phyloP scores from a whole-genome alignment of 2,888 invertebrate species.

The Tanypteryx hageni region DNA sequence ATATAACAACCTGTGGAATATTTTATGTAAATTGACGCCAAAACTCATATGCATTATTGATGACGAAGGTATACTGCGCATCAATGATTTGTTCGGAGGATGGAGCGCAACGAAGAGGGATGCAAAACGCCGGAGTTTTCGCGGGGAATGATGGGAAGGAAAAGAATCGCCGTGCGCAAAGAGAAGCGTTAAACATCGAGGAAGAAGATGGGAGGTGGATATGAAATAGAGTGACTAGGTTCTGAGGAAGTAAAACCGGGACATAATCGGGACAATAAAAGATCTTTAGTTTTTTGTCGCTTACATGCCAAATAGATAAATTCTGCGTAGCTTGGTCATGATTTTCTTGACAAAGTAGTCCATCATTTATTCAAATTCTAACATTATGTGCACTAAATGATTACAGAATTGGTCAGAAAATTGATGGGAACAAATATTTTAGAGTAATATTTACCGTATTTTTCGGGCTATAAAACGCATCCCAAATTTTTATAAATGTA shows the following conservation, averaged over 20 bases:
- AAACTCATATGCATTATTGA: constrained; percentile 32
- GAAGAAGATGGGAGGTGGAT: background rate
- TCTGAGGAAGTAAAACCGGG: background rate
- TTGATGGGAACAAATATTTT: too few species aligned
- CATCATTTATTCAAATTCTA: too few species aligned
- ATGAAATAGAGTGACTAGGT: background rate
- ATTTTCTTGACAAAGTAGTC: too few species aligned
- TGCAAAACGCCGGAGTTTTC: background rate
- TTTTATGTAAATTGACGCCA: constrained; percentile 28
- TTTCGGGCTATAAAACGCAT: too few species aligned
- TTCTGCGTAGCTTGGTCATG: too few species aligned
- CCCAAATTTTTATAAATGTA: too few species aligned
- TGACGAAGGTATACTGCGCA: background rate
- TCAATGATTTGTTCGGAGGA: background rate
- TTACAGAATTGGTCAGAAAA: too few species aligned
- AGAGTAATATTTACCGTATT: too few species aligned
- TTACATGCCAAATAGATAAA: too few species aligned
- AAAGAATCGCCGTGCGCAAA: background rate
- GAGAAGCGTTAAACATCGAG: background rate
- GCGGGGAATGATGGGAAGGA: background rate
- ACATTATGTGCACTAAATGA: too few species aligned
- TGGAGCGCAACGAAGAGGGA: background rate
- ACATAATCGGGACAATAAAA: background rate
- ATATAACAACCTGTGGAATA: constrained; percentile 22
- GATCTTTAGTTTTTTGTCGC: too few species aligned